Conservation (phyloP, 2,797 vertebrate genomes). For the Babyrousa celebensis region DNA sequence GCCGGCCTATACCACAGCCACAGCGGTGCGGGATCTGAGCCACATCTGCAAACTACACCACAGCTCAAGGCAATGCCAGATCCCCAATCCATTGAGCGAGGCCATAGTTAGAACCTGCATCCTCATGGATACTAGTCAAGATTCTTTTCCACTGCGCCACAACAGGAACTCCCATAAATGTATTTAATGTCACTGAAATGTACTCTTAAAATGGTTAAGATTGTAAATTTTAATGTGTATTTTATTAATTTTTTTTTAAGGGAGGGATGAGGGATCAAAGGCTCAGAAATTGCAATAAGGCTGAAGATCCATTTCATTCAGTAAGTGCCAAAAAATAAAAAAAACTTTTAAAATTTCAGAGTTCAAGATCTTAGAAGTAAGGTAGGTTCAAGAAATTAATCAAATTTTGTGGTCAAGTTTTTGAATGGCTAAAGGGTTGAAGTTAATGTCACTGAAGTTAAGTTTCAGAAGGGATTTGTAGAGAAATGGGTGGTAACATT, state of each 20-base stretch:
- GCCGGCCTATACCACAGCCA: too few species aligned
- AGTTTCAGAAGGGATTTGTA: conserved; percentile 10
- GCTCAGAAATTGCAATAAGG: not conserved
- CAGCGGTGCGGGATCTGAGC: too few species aligned
- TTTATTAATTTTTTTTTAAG: not conserved
- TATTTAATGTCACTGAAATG: not conserved
- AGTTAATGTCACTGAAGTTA: conserved; percentile 58
- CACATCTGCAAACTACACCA: too few species aligned
- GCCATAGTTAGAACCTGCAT: too few species aligned
- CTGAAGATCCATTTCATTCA: not conserved
- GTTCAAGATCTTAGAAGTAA: not conserved
- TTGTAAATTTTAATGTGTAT: not conserved
- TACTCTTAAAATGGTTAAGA: not conserved
- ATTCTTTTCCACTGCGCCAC: too few species aligned
- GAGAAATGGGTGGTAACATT: conserved; percentile 33
- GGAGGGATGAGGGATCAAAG: not conserved
- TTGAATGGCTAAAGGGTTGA: conserved; percentile 30
- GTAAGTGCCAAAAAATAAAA: not conserved
- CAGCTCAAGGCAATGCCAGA: too few species aligned
- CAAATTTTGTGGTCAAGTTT: not conserved
- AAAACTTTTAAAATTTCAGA: conserved; percentile 12
- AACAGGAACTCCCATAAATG: too few species aligned
- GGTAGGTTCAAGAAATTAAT: not conserved
- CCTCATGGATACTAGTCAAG: too few species aligned
- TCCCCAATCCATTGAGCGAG: too few species aligned